phyloP scores from a whole-genome alignment of 2,888 invertebrate genomes.

The Diadegma fenestrale region DNA sequence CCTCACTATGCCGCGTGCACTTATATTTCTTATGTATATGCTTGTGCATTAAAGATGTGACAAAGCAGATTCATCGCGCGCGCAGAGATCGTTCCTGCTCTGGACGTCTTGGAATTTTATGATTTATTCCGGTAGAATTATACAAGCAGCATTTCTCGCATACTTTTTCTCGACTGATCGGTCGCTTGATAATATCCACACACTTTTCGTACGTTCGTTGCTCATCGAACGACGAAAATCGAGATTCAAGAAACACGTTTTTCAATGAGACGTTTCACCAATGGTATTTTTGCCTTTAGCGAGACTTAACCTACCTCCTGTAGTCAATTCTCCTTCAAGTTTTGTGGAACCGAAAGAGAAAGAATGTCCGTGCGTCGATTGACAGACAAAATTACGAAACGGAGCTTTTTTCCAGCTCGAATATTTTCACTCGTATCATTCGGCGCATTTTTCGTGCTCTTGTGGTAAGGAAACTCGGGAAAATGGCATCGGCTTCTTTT shows the following conservation, averaged over 20 bases:
- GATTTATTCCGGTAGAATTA: background rate
- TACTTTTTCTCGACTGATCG: slow-evolving; percentile 1
- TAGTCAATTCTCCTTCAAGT: background rate
- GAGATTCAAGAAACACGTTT: slow-evolving; percentile 40
- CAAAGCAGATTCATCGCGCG: slow-evolving; percentile 3
- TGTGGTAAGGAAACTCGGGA: background rate
- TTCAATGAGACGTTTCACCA: slow-evolving; percentile 45
- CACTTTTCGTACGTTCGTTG: slow-evolving; percentile 12
- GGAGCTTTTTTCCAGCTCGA: background rate
- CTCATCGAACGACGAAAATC: slow-evolving; percentile 22
- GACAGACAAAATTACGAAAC: slow-evolving; percentile 1
- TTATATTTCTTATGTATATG: background rate
- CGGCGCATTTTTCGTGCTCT: background rate
- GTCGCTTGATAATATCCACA: slow-evolving; percentile 5
- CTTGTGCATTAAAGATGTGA: slow-evolving; percentile 2
- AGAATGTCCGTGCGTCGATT: background rate
- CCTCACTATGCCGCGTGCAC: background rate
- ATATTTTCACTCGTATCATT: slow-evolving; percentile 6
- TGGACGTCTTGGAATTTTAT: background rate
- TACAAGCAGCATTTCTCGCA: background rate
- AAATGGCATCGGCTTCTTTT: background rate
- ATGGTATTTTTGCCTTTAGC: slow-evolving; percentile 36
- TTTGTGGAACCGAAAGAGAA: background rate
- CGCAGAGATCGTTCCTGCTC: background rate
- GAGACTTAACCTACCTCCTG: slow-evolving; percentile 30